Percentiles rank a stretch among this genome's conserved stretches.
These are phyloP conservation scores for Telmatochromis sp. DNA, from an alignment of 2,113 vertebrate species.

Conservation along the genomic window DNA sequence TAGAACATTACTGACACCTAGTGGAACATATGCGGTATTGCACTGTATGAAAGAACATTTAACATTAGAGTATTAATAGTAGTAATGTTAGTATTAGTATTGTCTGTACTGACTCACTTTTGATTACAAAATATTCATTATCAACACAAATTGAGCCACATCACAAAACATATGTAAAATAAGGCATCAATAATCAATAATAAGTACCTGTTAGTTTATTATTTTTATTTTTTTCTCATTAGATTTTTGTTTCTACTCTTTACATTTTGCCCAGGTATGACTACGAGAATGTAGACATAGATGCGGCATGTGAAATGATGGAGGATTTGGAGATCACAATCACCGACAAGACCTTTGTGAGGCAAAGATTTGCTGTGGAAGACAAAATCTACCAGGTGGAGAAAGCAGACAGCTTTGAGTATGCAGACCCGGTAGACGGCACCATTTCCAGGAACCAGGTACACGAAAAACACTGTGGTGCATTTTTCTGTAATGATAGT, in stretches of 20 bases:
- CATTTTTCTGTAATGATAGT: not conserved
- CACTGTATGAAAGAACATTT: not conserved
- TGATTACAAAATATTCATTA: not conserved
- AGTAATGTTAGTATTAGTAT: not conserved
- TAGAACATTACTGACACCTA: constrained; percentile 30
- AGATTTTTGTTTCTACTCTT: not conserved
- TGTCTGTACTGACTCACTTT: not conserved
- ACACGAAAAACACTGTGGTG: not conserved
- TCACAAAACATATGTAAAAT: not conserved
- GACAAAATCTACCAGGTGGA: constrained; percentile 90
- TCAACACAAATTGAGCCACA: not conserved
- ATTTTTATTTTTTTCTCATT: not conserved
- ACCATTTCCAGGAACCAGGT: constrained; percentile 92
- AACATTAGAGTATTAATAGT: not conserved
- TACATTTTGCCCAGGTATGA: constrained; percentile 77
- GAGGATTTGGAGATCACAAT: constrained; percentile 85
- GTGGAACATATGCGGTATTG: not conserved
- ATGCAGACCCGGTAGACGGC: constrained; percentile 91
- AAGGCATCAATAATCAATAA: not conserved
- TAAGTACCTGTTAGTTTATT: not conserved
- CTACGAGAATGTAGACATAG: constrained; percentile 90
- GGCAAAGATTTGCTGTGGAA: constrained; percentile 78
- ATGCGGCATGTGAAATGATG: constrained; percentile 90
- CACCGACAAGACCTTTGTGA: constrained; percentile 82
- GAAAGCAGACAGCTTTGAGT: constrained; percentile 93